Evolutionary conservation across 2,797 vertebrate species (phyloP).

Genomic region (Poeciliopsis presidionis): DNA sequence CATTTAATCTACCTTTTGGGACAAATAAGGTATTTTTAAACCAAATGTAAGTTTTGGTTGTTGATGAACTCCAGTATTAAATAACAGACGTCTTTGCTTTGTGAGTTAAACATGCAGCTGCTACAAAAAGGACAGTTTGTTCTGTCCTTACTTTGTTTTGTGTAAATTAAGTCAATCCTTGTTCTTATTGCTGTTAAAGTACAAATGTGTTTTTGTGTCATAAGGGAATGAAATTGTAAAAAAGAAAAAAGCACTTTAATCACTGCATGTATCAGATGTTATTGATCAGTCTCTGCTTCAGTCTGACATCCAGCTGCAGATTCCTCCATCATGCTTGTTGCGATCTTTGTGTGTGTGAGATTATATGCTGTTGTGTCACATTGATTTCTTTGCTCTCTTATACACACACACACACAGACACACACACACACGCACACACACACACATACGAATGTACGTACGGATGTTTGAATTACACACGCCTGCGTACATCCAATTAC

Average conservation of each 20-base stretch:
- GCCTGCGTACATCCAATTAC: slow-evolving; percentile 62
- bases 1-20: not conserved
- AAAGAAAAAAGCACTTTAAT: slow-evolving; percentile 48
- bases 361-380: slow-evolving; percentile 39
- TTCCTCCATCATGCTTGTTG: slow-evolving; percentile 17
- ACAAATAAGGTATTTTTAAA: not conserved
- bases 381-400: slow-evolving; percentile 11
- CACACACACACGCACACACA: slow-evolving; percentile 10
- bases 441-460: slow-evolving; percentile 4
- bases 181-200: not conserved
- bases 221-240: not conserved
- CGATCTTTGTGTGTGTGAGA: slow-evolving; percentile 5
- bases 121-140: slow-evolving; percentile 2
- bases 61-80: not conserved
- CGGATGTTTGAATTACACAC: slow-evolving; percentile 13
- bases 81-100: not conserved
- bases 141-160: not conserved
- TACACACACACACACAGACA: slow-evolving; percentile 6
- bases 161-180: not conserved
- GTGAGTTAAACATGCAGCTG: not conserved
- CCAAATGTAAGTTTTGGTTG: not conserved
- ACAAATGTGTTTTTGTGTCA: slow-evolving; percentile 9
- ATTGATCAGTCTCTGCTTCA: slow-evolving; percentile 31
- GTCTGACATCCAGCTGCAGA: slow-evolving; percentile 15
- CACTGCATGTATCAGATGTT: slow-evolving; percentile 45